A percentile compares a stretch with the other conserved stretches of the same genome.
Evolutionary conservation across 2,113 vertebrate species (phyloP).

Genomic region (Loxodonta africana): DNA sequence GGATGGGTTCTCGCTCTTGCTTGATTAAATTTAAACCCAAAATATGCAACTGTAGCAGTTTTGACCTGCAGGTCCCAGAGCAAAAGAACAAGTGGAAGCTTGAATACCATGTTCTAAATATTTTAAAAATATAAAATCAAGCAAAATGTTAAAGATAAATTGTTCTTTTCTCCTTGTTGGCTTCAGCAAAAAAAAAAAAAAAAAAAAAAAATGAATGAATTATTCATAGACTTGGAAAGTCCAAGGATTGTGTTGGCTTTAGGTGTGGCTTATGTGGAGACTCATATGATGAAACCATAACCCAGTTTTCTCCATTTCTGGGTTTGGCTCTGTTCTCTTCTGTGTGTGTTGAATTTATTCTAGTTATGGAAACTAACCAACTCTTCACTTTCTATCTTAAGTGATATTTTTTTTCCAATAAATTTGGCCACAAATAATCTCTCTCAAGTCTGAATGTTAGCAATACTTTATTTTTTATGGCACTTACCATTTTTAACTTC

Average conservation of each 20-base stretch:
- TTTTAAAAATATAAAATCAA: slow-evolving; percentile 25
- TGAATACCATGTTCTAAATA: neutral
- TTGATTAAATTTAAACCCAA: slow-evolving; percentile 20
- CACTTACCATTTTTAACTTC: neutral
- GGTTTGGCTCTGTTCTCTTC: neutral
- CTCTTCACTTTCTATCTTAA: neutral
- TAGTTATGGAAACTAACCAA: slow-evolving; percentile 9
- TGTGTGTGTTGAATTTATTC: neutral
- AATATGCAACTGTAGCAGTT: neutral
- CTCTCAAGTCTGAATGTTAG: neutral
- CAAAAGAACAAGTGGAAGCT: neutral
- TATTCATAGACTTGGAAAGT: slow-evolving; percentile 17
- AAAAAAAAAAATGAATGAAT: slow-evolving; percentile 1
- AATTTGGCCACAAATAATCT: neutral
- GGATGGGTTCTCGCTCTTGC: neutral
- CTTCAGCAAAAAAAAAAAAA: slow-evolving; percentile 1
- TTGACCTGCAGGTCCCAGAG: neutral
- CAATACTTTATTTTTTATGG: neutral
- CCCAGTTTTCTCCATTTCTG: neutral
- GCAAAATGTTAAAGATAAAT: neutral
- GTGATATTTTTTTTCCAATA: neutral
- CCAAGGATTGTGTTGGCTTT: neutral
- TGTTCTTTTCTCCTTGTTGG: neutral
- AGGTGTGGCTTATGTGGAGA: slow-evolving; percentile 23
- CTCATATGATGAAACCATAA: neutral